phyloP scores from a whole-genome alignment of 2,888 invertebrate genomes.

The Dyspetes luteomarginatus region DNA sequence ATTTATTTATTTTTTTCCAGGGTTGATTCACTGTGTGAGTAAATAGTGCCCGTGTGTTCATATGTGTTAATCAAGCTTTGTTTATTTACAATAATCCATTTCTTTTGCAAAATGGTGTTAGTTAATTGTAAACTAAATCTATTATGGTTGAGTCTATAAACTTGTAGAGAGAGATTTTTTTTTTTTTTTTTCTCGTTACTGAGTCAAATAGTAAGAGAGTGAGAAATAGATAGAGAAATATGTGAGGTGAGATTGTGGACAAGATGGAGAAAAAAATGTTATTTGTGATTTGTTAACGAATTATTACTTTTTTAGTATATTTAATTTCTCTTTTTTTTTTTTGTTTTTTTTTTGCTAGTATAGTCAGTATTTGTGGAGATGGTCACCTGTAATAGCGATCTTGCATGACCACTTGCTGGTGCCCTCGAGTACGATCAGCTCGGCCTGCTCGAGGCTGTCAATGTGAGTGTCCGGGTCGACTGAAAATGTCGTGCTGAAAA shows the following conservation, averaged over 20 bases:
- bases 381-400: constrained; percentile 99
- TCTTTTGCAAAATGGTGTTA: background rate
- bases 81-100: constrained; percentile 1
- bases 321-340: constrained; percentile 13
- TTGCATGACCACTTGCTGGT: constrained; percentile 99
- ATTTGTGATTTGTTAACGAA: constrained; percentile 56
- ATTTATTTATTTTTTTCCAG: background rate
- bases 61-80: constrained; percentile 3
- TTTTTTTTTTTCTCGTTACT: constrained; percentile 5
- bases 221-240: constrained; percentile 34
- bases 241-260: constrained; percentile 62
- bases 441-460: constrained; percentile 98
- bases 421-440: constrained; percentile 99
- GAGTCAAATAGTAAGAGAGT: constrained; percentile 36
- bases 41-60: too few relatives aligned
- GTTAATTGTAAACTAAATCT: background rate
- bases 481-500: constrained; percentile 96
- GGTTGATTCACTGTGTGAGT: too few relatives aligned
- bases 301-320: constrained; percentile 20
- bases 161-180: background rate
- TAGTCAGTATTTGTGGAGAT: constrained; percentile 58
- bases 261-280: constrained; percentile 45
- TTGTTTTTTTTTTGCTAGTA: constrained; percentile 26
- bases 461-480: constrained; percentile 99
- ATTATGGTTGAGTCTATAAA: background rate